Conservation (phyloP, 2,888 invertebrate species). For the Tupiocoris notatus region DNA sequence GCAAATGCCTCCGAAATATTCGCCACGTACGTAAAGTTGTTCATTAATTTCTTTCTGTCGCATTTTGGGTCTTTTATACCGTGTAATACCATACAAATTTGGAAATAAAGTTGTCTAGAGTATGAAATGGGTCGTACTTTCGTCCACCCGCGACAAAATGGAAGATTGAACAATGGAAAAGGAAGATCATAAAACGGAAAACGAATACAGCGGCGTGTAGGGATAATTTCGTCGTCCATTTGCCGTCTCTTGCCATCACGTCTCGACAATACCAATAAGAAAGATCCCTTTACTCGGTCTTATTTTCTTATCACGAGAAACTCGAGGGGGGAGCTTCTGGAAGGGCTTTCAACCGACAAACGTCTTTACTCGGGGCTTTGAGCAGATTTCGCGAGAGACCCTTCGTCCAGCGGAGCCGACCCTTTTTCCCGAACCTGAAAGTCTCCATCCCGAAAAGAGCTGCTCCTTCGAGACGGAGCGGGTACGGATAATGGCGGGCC, state of each 20-base stretch:
- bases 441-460: conserved; percentile 19
- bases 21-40: too few species aligned
- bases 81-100: too few species aligned
- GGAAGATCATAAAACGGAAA: too few species aligned
- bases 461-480: conserved; percentile 1
- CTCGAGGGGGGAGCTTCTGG: background rate
- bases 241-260: background rate
- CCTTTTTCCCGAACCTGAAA: conserved; percentile 4
- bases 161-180: background rate
- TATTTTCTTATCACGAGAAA: conserved; percentile 26
- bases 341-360: conserved; percentile 33
- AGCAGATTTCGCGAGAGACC: conserved; percentile 23
- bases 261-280: conserved; percentile 18
- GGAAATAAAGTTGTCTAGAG: too few species aligned
- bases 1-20: too few species aligned
- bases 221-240: background rate
- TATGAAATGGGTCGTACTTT: too few species aligned
- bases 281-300: conserved; percentile 2
- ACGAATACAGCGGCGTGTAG: background rate
- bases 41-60: too few species aligned
- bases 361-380: conserved; percentile 39
- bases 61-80: too few species aligned
- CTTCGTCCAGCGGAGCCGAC: background rate
- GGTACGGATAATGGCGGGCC: conserved; percentile 31
- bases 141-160: background rate